Evolutionary conservation across 2,797 vertebrate genomes (phyloP).

Genomic region (Channa striata): DNA sequence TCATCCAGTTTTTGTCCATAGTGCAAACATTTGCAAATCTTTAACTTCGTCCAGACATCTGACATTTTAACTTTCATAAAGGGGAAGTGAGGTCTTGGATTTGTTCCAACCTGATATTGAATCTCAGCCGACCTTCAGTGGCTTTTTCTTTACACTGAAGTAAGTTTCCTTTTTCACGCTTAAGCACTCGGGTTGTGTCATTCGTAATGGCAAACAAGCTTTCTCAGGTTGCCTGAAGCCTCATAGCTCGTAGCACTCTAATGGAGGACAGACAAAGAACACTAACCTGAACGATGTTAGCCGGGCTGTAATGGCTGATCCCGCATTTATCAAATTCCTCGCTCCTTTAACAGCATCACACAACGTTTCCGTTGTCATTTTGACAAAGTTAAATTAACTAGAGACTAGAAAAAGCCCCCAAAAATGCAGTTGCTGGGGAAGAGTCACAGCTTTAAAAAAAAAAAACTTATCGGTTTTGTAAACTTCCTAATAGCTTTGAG

Average conservation of each 20-base stretch:
- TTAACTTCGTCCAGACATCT: background rate
- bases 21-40: background rate
- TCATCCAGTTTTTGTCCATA: background rate
- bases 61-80: conserved; percentile 7
- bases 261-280: conserved; percentile 15
- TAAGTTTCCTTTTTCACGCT: conserved; percentile 15
- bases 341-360: conserved; percentile 2
- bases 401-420: background rate
- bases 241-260: conserved; percentile 27
- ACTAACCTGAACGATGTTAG: conserved; percentile 7
- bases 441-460: background rate
- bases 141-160: background rate
- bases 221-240: conserved; percentile 12
- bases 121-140: conserved; percentile 5
- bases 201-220: conserved; percentile 26
- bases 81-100: background rate
- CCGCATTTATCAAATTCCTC: conserved; percentile 7
- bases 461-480: background rate
- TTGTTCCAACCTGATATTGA: conserved; percentile 1
- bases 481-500: conserved; percentile 7
- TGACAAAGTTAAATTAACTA: background rate
- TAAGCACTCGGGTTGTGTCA: conserved; percentile 10
- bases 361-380: background rate
- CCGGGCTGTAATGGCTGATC: background rate
- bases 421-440: background rate